These are phyloP conservation scores for Icerya purchasi DNA, from an alignment of 2,888 invertebrate genomes.

Conservation along the genomic window DNA sequence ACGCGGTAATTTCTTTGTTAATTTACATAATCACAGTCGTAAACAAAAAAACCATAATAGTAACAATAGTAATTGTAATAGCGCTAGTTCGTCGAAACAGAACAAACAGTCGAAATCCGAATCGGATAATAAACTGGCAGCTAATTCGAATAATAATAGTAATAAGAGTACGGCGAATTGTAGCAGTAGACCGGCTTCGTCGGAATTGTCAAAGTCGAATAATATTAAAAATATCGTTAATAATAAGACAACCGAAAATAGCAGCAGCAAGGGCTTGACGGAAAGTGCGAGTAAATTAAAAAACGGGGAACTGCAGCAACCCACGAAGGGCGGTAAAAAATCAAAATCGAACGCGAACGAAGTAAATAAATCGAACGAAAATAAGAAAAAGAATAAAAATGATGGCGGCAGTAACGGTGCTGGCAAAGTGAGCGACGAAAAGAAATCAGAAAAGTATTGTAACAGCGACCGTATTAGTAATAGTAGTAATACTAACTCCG, in stretches of 20 bases:
- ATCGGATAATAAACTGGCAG: no score
- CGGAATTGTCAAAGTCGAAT: not conserved
- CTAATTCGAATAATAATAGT: not conserved
- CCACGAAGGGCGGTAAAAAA: not conserved
- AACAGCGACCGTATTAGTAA: not conserved
- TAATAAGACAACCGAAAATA: no score
- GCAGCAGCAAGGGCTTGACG: no score
- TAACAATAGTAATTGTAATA: slow-evolving; percentile 14
- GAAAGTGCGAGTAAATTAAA: not conserved
- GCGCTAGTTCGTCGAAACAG: not conserved
- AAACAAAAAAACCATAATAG: slow-evolving; percentile 25
- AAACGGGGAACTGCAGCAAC: not conserved
- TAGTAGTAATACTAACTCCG: not conserved
- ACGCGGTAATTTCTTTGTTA: slow-evolving; percentile 16
- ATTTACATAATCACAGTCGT: slow-evolving; percentile 17
- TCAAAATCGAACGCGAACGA: not conserved
- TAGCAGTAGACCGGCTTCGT: not conserved
- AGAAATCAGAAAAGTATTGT: not conserved
- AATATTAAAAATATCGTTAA: no score
- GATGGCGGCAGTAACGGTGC: not conserved
- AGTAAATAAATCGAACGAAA: not conserved
- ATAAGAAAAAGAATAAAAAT: not conserved
- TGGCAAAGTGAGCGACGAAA: not conserved
- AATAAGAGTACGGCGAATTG: not conserved
- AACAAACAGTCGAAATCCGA: not conserved